Conservation (phyloP, 2,797 vertebrate genomes). For the Sarcoramphus papa region DNA sequence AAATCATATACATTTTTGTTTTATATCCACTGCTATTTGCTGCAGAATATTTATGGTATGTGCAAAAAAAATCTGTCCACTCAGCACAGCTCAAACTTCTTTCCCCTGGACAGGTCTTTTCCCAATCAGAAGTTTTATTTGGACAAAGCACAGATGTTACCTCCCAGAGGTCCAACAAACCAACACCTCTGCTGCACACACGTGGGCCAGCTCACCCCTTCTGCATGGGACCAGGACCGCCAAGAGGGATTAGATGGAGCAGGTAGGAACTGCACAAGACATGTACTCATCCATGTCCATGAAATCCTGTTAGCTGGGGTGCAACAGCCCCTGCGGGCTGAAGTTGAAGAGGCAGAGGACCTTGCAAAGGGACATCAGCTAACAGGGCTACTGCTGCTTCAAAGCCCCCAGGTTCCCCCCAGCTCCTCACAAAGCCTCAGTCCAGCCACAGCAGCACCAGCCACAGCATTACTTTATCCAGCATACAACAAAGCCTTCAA, state of each 20-base stretch:
- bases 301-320: neutral
- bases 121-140: neutral
- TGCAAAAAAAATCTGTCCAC: neutral
- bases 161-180: neutral
- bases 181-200: neutral
- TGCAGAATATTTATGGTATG: neutral
- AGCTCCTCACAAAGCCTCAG: neutral
- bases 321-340: neutral
- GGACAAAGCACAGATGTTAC: neutral
- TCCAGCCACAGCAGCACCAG: neutral
- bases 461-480: neutral
- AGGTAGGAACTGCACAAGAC: neutral
- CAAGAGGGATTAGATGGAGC: neutral
- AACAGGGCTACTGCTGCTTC: neutral
- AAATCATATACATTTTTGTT: neutral
- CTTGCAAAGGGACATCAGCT: neutral
- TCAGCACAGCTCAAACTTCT: neutral
- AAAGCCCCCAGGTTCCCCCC: neutral
- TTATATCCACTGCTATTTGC: neutral
- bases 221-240: neutral
- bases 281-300: accelerated
- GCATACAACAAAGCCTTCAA: neutral
- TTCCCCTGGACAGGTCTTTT: neutral
- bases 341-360: neutral
- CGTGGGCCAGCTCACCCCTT: neutral